phyloP scores from a whole-genome alignment of 2,113 vertebrate species.

The Phocoena sinus region DNA sequence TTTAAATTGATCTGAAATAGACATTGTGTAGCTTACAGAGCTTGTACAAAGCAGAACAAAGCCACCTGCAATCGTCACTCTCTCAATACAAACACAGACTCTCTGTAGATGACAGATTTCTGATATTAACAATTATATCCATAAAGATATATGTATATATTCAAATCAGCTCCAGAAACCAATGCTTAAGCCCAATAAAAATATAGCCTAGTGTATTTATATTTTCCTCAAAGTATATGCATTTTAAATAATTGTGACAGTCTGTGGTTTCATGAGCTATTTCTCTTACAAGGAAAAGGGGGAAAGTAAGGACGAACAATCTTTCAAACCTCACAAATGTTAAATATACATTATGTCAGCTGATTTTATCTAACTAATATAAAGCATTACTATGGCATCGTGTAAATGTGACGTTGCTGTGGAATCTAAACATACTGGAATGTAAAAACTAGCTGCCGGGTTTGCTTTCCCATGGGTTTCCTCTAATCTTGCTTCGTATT shows the following conservation, averaged over 20 bases:
- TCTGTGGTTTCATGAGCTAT: background rate
- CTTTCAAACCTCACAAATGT: background rate
- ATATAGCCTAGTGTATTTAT: background rate
- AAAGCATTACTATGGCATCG: no score
- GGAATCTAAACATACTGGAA: background rate
- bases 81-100: background rate
- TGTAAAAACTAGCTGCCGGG: background rate
- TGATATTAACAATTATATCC: background rate
- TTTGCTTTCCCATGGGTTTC: background rate
- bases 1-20: background rate
- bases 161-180: constrained; percentile 17
- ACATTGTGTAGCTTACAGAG: constrained; percentile 24
- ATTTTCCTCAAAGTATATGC: background rate
- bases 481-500: background rate
- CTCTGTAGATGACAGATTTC: background rate
- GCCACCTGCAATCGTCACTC: constrained; percentile 47
- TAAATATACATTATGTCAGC: background rate
- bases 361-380: background rate
- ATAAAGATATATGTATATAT: background rate
- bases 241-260: background rate
- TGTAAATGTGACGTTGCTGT: background rate
- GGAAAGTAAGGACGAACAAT: background rate
- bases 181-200: background rate
- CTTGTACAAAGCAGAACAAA: constrained; percentile 50
- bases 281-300: background rate